Base-by-base conservation (phyloP, 2,113 vertebrate genomes). In the Desmodus rotundus region DNA sequence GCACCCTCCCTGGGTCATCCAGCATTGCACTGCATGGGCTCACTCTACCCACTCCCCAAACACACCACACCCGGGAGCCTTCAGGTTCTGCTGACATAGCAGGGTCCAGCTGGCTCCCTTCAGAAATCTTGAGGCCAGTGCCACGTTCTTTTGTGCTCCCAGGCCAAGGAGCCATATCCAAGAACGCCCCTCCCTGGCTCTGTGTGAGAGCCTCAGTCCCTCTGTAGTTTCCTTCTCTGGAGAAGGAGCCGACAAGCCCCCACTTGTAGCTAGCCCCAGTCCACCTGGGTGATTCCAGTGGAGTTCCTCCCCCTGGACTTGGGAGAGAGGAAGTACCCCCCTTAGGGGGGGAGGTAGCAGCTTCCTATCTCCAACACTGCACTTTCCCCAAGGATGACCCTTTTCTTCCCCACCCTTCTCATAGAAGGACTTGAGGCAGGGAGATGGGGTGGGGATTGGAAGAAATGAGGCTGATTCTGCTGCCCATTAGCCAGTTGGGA, bases 311-410 rank as follows among this genome's bases (percentile, higher is more conserved):
- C 28, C 20, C 2, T 22, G 47, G 13, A 36, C 52, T 86, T 82
- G 36, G 20, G 38, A 33, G 22, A 73, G 24, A 84, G 38, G 50
- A 89, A 28, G 20, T 16, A 73, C 50, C 28, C 2, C 3, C 20
- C 16, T 8, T 0, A n/a, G n/a, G 7, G 41, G 24, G 16, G 72
- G 16, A 24, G 8, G 3, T 2, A 26, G 52, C 1, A 28, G 10
- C 24, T 70, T 76, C 4, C 9, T 2, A 54, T 26, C n/a, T 33
- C 47, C 68, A 56, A n/a, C 12, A 17, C 54, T 50, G 50, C 7
- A 41, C 8, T 80, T 28, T 61, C 36, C 78, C 73, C 19, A 15
- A 58, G 19, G 56, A 36, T 33, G 43, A 47, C 2, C 2, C 33
- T 1, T 43, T 33, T 22, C 45, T 52, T 67, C 16, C 28, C 56